Evolutionary conservation across 2,113 vertebrate genomes (phyloP).

Genomic region (Cariama cristata): DNA sequence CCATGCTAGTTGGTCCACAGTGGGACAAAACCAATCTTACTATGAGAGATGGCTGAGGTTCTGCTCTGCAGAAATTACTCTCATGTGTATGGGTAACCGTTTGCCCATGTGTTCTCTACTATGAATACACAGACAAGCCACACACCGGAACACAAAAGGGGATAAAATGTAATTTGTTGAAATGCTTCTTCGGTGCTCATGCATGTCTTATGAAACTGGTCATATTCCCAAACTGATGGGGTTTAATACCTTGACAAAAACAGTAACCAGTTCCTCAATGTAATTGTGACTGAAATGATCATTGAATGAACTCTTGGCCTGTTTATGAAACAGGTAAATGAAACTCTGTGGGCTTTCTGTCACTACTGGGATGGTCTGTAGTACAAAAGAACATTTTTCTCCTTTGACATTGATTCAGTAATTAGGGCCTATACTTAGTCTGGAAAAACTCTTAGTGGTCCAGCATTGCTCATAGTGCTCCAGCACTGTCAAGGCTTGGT

Average conservation of each 20-base stretch:
- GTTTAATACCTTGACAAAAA: background rate
- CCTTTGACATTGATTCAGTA: background rate
- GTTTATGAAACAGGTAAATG: background rate
- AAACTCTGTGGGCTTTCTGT: background rate
- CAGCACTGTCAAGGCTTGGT: background rate
- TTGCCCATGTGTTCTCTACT: background rate
- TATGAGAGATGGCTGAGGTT: background rate
- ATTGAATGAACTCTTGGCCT: background rate
- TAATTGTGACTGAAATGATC: background rate
- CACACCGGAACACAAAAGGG: background rate
- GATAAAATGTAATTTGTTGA: background rate
- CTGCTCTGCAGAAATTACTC: background rate
- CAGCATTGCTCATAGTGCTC: background rate
- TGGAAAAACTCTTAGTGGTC: background rate
- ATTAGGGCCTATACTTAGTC: background rate
- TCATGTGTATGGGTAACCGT: background rate
- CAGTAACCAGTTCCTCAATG: background rate
- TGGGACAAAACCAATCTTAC: background rate
- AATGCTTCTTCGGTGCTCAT: background rate
- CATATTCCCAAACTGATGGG: background rate
- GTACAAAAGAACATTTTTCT: background rate
- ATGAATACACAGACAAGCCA: background rate
- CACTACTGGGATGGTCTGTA: background rate
- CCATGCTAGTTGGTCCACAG: background rate
- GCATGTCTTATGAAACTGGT: background rate